A percentile compares a stretch with the other conserved stretches of the same genome.
These are phyloP conservation scores for Tenualosa thibaudeaui DNA, from an alignment of 2,797 vertebrate genomes.

Conservation along the genomic window DNA sequence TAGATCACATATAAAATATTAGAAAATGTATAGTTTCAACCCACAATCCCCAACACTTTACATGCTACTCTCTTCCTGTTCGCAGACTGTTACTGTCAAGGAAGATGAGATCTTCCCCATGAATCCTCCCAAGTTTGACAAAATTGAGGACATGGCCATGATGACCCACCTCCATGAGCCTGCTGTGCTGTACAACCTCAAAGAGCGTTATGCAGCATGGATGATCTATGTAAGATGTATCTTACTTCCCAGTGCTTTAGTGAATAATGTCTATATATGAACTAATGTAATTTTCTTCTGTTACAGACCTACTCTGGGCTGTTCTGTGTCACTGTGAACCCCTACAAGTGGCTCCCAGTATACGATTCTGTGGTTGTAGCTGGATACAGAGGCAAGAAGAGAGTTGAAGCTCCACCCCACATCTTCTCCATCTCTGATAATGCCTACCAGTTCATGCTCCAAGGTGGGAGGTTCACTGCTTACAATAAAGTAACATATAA, in stretches of 20 bases:
- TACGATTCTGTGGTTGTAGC: conserved; percentile 74
- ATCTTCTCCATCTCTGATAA: conserved; percentile 87
- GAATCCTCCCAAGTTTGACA: conserved; percentile 90
- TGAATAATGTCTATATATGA: too few relatives aligned
- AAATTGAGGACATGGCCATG: conserved; percentile 95
- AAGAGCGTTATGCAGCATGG: too few relatives aligned
- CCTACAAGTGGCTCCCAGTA: conserved; percentile 83
- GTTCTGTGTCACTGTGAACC: conserved; percentile 81
- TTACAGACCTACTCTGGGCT: conserved; percentile 51
- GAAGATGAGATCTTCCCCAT: conserved; percentile 67
- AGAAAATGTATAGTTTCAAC: too few relatives aligned
- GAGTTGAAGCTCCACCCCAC: conserved; percentile 81
- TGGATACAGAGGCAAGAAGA: conserved; percentile 82
- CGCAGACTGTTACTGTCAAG: conserved; percentile 58
- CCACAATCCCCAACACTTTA: too few relatives aligned
- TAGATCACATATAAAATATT: too few relatives aligned
- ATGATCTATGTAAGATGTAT: too few relatives aligned
- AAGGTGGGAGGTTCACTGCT: conserved; percentile 59
- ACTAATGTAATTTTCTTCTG: too few relatives aligned
- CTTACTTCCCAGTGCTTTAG: too few relatives aligned
- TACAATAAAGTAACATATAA: too few relatives aligned
- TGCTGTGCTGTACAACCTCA: conserved; percentile 38
- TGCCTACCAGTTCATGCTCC: conserved; percentile 82
- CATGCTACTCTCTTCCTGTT: too few relatives aligned
- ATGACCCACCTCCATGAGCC: conserved; percentile 89